phyloP scores from a whole-genome alignment of 2,888 invertebrate species.

The Apamea sordens region DNA sequence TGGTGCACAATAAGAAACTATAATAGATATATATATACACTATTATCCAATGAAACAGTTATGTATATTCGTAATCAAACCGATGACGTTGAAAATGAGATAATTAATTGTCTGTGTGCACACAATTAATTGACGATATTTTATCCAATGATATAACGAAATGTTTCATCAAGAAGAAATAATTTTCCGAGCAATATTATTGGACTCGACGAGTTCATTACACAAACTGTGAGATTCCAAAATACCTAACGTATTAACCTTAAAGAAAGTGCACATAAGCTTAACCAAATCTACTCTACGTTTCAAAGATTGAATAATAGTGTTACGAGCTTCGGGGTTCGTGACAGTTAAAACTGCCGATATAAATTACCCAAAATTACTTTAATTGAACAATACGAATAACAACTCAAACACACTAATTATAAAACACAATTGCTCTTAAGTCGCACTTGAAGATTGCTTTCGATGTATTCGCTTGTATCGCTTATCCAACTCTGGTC shows the following conservation, averaged over 20 bases:
- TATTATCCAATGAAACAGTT: background rate
- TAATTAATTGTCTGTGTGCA: background rate
- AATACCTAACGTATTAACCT: background rate
- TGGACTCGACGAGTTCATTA: background rate
- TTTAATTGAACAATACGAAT: no score
- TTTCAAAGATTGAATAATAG: background rate
- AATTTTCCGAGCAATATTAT: background rate
- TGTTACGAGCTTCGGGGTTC: no score
- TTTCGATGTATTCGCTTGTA: no score
- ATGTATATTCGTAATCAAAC: background rate
- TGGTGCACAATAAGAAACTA: no score
- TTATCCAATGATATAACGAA: background rate
- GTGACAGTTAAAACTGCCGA: no score
- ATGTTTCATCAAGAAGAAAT: background rate
- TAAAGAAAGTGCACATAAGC: background rate
- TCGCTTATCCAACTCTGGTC: no score
- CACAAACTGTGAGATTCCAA: background rate
- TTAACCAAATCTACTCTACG: background rate
- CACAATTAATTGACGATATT: background rate
- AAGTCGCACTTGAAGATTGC: no score
- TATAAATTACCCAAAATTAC: no score
- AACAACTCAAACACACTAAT: no score
- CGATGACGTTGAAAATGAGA: background rate
- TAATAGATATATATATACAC: no score
- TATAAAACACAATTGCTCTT: no score